Conservation (phyloP, 2,888 invertebrate genomes). For the Ichneumon xanthorius region DNA sequence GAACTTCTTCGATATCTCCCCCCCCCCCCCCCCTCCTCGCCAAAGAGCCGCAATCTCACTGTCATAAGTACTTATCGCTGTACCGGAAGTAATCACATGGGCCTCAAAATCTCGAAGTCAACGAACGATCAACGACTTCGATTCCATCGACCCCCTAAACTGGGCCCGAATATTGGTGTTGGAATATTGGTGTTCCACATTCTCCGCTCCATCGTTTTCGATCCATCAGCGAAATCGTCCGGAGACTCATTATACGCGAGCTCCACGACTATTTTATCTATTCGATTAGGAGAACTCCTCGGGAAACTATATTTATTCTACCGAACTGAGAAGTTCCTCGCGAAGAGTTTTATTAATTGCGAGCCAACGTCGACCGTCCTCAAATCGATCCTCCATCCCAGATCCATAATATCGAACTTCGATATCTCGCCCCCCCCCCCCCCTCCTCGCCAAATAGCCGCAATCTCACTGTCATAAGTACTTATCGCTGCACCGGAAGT, state of each 20-base stretch:
- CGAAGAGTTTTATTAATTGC: conserved; percentile 44
- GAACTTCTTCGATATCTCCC: not conserved
- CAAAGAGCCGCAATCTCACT: too few relatives aligned
- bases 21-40: not conserved
- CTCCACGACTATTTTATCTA: conserved; percentile 33
- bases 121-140: conserved; percentile 1
- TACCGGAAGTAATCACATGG: not conserved
- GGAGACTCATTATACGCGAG: conserved; percentile 24
- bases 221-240: not conserved
- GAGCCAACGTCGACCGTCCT: too few relatives aligned
- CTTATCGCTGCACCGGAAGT: not conserved
- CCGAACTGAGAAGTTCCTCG: not conserved
- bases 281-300: conserved; percentile 26
- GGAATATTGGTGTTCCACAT: not conserved
- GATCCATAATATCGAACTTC: not conserved
- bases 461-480: too few relatives aligned
- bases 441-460: not conserved
- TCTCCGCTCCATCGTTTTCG: conserved; percentile 3
- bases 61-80: not conserved
- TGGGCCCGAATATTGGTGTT: too few relatives aligned
- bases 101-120: not conserved
- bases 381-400: not conserved
- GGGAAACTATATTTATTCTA: conserved; percentile 37
- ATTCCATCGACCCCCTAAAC: not conserved
- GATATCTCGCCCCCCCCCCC: not conserved